Percentiles rank a stretch among this genome's conserved stretches.
Conservation (phyloP, 1,140 invertebrate species). For the Marisa cornuarietis region DNA sequence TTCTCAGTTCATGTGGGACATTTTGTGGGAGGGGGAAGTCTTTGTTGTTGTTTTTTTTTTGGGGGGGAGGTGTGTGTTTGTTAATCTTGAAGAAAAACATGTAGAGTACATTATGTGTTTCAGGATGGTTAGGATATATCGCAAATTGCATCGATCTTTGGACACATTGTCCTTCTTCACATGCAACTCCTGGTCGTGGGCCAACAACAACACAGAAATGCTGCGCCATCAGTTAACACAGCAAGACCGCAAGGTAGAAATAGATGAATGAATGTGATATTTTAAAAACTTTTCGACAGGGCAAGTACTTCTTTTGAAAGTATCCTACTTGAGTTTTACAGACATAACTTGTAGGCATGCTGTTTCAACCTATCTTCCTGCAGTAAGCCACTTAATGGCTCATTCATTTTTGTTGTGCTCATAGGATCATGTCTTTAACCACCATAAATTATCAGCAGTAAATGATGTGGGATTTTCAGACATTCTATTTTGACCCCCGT, state of each 20-base stretch:
- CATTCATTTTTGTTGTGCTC: not conserved
- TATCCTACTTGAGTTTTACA: not conserved
- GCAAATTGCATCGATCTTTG: constrained; percentile 55
- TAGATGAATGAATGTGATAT: not conserved
- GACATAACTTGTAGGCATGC: not conserved
- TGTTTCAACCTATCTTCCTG: not conserved
- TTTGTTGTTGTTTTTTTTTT: too few species aligned
- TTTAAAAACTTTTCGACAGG: not conserved
- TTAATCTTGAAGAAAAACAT: constrained; percentile 67
- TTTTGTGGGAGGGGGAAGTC: not conserved
- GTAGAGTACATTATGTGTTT: constrained; percentile 22
- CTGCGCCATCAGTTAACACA: constrained; percentile 47
- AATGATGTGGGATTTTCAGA: constrained; percentile 34
- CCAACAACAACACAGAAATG: constrained; percentile 57
- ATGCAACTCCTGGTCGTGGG: constrained; percentile 62
- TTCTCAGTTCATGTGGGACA: not conserved
- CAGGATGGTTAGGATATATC: constrained; percentile 63
- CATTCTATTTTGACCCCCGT: constrained; percentile 62
- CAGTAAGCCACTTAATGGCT: too few species aligned
- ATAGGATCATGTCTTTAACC: not conserved
- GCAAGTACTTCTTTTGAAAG: not conserved
- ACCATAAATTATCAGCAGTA: not conserved
- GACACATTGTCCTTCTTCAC: constrained; percentile 58
- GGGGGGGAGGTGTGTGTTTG: too few species aligned
- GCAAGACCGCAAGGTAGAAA: constrained; percentile 56